Percentiles rank a stretch among this genome's conserved stretches.
Evolutionary conservation across 1,140 invertebrate genomes (phyloP).

Genomic region (Drosophila rhopaloa): DNA sequence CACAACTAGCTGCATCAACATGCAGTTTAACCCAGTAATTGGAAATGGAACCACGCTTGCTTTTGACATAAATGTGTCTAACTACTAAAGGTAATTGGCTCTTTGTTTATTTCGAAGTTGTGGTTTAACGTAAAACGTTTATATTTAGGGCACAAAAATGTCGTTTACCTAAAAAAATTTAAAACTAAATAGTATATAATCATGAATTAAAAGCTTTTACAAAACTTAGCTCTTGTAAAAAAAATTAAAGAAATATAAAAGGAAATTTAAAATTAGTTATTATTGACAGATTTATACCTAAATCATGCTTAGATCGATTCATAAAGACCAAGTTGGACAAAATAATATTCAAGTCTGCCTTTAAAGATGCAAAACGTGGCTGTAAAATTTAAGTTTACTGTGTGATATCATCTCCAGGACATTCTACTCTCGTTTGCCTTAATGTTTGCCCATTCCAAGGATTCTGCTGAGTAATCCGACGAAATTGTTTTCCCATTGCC

Average conservation of each 20-base stretch:
- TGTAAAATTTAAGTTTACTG: not conserved
- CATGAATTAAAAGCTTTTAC: no score
- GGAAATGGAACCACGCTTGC: not conserved
- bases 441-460: slow-evolving; percentile 15
- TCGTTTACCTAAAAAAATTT: no score
- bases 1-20: slow-evolving; percentile 3
- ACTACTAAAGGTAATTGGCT: not conserved
- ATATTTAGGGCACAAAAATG: no score
- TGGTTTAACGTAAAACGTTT: not conserved
- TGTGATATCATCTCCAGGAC: not conserved
- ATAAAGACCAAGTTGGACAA: no score
- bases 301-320: no score
- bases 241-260: no score
- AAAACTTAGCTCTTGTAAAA: no score
- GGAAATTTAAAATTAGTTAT: no score
- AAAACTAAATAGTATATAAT: no score
- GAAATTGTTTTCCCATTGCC: slow-evolving; percentile 38
- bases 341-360: not conserved
- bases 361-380: not conserved
- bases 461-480: slow-evolving; percentile 35
- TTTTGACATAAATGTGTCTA: not conserved
- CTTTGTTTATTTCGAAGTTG: no score
- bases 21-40: slow-evolving; percentile 11
- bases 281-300: no score
- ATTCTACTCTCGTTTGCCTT: not conserved